phyloP scores from a whole-genome alignment of 2,113 vertebrate species.

The Glaucidium brasilianum region DNA sequence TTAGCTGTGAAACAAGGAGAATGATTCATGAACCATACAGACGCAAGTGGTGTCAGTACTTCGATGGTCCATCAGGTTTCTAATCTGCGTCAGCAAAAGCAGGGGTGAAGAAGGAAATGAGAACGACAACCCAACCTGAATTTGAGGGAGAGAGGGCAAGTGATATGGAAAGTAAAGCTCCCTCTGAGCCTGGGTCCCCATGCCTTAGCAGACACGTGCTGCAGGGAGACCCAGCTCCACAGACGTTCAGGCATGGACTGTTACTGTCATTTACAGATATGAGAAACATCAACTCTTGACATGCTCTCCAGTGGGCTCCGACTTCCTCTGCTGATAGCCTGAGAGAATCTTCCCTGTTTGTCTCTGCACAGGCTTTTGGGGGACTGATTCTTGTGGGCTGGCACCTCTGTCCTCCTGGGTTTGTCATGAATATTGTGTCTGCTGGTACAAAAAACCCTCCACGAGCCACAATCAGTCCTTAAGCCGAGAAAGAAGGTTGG shows the following conservation, averaged over 20 bases:
- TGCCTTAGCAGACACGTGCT: neutral
- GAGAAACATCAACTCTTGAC: neutral
- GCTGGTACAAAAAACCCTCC: neutral
- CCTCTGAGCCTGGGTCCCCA: neutral
- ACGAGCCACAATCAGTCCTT: neutral
- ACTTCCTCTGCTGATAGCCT: rapidly evolving
- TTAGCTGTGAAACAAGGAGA: neutral
- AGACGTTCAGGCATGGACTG: neutral
- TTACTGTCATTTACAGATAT: neutral
- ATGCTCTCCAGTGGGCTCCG: rapidly evolving
- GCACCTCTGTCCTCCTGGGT: neutral
- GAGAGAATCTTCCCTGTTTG: neutral
- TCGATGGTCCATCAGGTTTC: neutral
- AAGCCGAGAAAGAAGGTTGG: neutral
- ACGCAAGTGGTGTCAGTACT: neutral
- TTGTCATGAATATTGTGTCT: neutral
- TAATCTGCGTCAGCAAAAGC: neutral
- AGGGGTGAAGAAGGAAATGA: neutral
- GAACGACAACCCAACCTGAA: neutral
- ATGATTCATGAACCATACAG: neutral
- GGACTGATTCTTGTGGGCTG: neutral
- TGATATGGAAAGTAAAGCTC: neutral
- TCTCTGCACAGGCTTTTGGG: neutral
- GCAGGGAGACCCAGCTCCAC: neutral
- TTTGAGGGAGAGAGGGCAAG: neutral